A percentile compares a stretch with the other conserved stretches of the same genome.
Conservation (phyloP, 2,888 invertebrate genomes). For the Alloplasta piceator region DNA sequence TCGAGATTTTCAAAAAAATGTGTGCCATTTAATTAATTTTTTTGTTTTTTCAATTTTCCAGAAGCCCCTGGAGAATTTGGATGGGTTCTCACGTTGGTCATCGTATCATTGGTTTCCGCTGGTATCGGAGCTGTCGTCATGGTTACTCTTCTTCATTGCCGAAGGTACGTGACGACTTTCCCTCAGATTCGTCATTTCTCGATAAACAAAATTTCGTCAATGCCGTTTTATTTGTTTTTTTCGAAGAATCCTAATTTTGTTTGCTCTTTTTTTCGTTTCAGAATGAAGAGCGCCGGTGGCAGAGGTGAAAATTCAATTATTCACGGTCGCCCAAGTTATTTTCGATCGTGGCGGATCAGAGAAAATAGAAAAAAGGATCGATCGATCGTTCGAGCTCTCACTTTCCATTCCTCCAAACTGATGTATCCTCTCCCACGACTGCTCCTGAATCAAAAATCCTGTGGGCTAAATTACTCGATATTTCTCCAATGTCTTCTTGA, state of each 20-base stretch:
- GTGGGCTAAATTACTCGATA: constrained; percentile 23
- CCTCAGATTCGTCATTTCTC: neutral
- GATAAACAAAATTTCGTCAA: neutral
- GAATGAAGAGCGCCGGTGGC: constrained; percentile 80
- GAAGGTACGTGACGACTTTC: constrained; percentile 84
- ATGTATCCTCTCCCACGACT: neutral
- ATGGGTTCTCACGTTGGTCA: constrained; percentile 89
- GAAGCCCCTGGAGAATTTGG: constrained; percentile 87
- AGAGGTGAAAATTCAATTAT: constrained; percentile 76
- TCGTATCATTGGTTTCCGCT: constrained; percentile 89
- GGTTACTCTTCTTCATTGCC: constrained; percentile 88
- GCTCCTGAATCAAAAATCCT: neutral
- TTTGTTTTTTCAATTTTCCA: constrained; percentile 80
- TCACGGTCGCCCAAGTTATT: constrained; percentile 8
- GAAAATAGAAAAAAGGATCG: constrained; percentile 47
- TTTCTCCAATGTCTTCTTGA: constrained; percentile 13
- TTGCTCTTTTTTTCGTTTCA: constrained; percentile 73
- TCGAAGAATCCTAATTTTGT: constrained; percentile 7
- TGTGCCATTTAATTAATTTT: constrained; percentile 11
- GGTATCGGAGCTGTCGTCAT: constrained; percentile 89
- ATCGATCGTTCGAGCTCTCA: constrained; percentile 37
- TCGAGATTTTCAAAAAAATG: neutral
- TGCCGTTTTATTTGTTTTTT: constrained; percentile 2
- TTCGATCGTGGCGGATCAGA: neutral
- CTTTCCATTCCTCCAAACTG: constrained; percentile 35